Percentiles rank a stretch among this genome's conserved stretches.
phyloP scores from a whole-genome alignment of 2,888 invertebrate species.

The Stratiomys singularior region DNA sequence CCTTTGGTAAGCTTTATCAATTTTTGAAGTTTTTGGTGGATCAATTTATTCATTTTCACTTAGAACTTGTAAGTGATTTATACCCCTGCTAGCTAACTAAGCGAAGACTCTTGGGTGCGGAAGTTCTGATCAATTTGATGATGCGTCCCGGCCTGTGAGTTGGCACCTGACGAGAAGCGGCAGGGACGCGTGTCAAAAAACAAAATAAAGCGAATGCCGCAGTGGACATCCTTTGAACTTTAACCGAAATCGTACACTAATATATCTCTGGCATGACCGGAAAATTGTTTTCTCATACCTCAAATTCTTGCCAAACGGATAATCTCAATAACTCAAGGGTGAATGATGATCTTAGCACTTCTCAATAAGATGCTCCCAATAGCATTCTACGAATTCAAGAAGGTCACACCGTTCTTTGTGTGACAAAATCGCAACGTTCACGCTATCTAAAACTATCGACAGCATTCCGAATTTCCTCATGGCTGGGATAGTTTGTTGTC shows the following conservation, averaged over 20 bases:
- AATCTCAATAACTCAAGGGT: conserved; percentile 33
- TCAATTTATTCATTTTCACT: too few species aligned
- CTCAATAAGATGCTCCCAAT: neutral
- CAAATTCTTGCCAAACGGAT: conserved; percentile 26
- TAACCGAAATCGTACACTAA: neutral
- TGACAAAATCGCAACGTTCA: neutral
- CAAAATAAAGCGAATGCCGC: too few species aligned
- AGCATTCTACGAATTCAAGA: conserved; percentile 8
- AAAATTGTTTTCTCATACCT: conserved; percentile 31
- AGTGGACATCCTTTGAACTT: neutral
- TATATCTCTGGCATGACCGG: conserved; percentile 1
- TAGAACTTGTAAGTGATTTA: too few species aligned
- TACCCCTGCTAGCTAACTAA: too few species aligned
- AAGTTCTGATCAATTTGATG: too few species aligned
- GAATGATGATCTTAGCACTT: conserved; percentile 21
- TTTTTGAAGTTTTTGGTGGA: too few species aligned
- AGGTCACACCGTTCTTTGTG: neutral
- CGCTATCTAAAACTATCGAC: conserved; percentile 1
- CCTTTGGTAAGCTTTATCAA: too few species aligned
- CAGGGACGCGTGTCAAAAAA: too few species aligned
- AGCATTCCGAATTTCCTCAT: conserved; percentile 17
- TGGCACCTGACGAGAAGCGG: too few species aligned
- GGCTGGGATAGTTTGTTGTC: conserved; percentile 17
- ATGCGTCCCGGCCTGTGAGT: too few species aligned
- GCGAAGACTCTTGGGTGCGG: too few species aligned